Percentiles rank a stretch among this genome's conserved stretches.
Conservation (phyloP, 2,888 invertebrate species). For the Drosophila algonquin region DNA sequence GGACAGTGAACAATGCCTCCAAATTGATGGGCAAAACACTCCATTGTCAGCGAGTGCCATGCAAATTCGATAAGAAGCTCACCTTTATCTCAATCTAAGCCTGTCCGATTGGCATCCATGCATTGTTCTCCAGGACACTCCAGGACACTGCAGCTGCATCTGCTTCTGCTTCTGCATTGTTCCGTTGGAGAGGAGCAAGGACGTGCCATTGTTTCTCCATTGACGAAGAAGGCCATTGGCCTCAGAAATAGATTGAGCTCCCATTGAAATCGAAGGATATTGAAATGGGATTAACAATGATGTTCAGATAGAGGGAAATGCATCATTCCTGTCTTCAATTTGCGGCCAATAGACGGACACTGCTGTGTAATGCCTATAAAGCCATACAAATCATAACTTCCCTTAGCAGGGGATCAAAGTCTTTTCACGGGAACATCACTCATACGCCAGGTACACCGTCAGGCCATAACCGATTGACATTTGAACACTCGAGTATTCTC, state of each 20-base stretch:
- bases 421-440: too few relatives aligned
- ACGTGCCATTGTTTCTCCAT: neutral
- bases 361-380: too few relatives aligned
- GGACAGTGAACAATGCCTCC: neutral
- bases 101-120: neutral
- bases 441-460: too few relatives aligned
- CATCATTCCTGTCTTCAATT: neutral
- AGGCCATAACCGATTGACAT: too few relatives aligned
- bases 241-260: neutral
- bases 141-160: neutral
- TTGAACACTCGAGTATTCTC: too few relatives aligned
- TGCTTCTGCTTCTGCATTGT: neutral
- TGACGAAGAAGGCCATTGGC: neutral
- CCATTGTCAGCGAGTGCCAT: neutral
- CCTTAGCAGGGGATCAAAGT: too few relatives aligned
- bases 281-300: neutral
- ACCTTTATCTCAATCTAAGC: neutral
- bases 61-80: neutral
- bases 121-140: neutral
- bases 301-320: too few relatives aligned
- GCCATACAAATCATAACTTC: too few relatives aligned
- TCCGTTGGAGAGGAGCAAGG: too few relatives aligned
- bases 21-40: neutral
- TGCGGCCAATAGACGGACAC: neutral
- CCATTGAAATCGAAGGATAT: neutral